phyloP scores from a whole-genome alignment of 2,797 vertebrate species.

The Tarsius wallacei region DNA sequence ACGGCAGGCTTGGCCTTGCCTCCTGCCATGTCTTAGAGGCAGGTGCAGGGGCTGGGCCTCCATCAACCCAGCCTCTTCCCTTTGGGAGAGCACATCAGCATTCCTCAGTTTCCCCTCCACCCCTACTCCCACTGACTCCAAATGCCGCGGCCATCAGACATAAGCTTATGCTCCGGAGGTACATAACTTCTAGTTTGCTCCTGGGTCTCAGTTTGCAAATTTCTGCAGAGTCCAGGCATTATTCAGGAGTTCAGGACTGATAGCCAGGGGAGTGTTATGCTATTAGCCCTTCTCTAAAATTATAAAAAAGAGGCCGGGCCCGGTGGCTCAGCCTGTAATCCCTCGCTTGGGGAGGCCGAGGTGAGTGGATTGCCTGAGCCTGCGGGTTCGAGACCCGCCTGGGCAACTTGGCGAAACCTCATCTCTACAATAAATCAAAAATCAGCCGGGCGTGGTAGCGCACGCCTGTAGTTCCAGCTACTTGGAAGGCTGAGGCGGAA shows the following conservation, averaged over 20 bases:
- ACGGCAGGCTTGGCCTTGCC: background rate
- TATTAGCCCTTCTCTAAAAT: background rate
- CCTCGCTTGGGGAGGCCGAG: too few species aligned
- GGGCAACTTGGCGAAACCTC: too few species aligned
- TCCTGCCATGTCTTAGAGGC: too few species aligned
- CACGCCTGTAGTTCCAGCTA: too few species aligned
- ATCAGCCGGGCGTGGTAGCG: too few species aligned
- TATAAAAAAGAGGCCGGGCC: background rate
- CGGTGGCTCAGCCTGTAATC: too few species aligned
- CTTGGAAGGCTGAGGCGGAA: too few species aligned
- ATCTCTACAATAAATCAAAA: too few species aligned
- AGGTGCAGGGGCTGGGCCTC: background rate
- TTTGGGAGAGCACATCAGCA: background rate
- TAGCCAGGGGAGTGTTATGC: background rate
- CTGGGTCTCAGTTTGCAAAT: background rate
- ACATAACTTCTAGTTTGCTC: background rate
- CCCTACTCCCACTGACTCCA: background rate
- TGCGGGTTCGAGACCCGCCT: too few species aligned
- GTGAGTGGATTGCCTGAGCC: too few species aligned
- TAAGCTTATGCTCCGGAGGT: background rate
- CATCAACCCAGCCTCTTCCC: background rate
- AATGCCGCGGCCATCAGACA: background rate
- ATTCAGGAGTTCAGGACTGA: background rate
- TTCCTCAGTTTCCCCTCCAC: background rate
- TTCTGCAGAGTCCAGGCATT: rapidly evolving